Evolutionary conservation across 2,797 vertebrate species (phyloP).

Genomic region (Pseudochirops corinnae): DNA sequence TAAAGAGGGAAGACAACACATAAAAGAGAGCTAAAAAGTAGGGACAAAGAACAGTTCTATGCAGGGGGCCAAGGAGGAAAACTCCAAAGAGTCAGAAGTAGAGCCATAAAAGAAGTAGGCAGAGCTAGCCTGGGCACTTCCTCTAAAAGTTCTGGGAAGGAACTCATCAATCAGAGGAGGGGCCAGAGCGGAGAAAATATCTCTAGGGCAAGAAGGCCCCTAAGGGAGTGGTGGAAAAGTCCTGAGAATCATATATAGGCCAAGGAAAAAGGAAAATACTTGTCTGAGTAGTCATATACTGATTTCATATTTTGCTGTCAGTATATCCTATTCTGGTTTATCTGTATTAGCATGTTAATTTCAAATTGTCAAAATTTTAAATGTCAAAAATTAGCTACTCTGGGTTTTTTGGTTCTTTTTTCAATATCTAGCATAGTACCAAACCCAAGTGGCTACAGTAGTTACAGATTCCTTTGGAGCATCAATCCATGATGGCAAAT

Average conservation of each 20-base stretch:
- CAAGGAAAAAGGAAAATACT: not conserved
- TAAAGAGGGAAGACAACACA: not conserved
- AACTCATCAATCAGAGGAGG: not conserved
- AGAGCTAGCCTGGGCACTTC: not conserved
- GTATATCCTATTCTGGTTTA: no score
- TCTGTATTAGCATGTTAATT: not conserved
- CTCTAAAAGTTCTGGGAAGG: not conserved
- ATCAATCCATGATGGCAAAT: slow-evolving; percentile 6
- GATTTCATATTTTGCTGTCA: not conserved
- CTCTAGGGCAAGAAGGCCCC: no score
- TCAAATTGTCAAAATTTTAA: not conserved
- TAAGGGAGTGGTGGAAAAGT: no score
- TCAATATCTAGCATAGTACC: not conserved
- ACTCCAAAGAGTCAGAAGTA: not conserved
- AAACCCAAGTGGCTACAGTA: not conserved
- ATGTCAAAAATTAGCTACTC: not conserved
- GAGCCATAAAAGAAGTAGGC: not conserved
- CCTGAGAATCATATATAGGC: no score
- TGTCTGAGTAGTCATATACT: slow-evolving; percentile 30
- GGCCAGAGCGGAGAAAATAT: not conserved
- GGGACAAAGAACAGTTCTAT: not conserved
- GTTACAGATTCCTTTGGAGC: not conserved
- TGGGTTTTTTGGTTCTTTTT: not conserved
- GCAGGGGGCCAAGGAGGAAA: not conserved
- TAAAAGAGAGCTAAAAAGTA: not conserved